phyloP scores from a whole-genome alignment of 1,140 invertebrate genomes.

The Leptonema lineaticorne region DNA sequence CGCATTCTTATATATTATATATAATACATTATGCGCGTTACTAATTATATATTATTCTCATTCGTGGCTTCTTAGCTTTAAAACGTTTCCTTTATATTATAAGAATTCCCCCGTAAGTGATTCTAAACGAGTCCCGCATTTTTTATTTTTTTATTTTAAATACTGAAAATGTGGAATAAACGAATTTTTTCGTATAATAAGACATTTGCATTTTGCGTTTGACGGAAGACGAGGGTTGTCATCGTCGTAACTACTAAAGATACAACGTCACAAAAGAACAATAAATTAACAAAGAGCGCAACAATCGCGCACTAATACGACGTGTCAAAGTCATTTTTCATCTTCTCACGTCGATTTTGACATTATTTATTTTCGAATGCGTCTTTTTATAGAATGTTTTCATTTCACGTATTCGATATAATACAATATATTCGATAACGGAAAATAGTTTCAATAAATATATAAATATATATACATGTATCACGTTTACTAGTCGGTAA shows the following conservation, averaged over 20 bases:
- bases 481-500: too few species aligned
- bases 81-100: not conserved
- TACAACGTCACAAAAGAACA: not conserved
- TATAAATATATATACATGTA: too few species aligned
- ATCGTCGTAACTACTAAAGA: not conserved
- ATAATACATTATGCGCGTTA: too few species aligned
- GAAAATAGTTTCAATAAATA: too few species aligned
- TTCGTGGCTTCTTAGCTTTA: not conserved
- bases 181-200: not conserved
- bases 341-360: too few species aligned
- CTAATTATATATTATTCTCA: slow-evolving; percentile 15
- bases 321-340: too few species aligned
- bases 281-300: not conserved
- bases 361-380: not conserved
- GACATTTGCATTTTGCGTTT: not conserved
- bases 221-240: not conserved
- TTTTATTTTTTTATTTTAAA: not conserved
- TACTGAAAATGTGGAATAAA: not conserved
- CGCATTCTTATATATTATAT: slow-evolving; percentile 2
- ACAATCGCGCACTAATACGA: not conserved
- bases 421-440: too few species aligned
- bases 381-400: not conserved
- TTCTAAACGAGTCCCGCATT: not conserved
- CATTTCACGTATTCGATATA: too few species aligned
- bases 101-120: not conserved